A percentile compares a stretch with the other conserved stretches of the same genome.
phyloP scores from a whole-genome alignment of 2,113 vertebrate species.

The Odontophorus gujanensis region DNA sequence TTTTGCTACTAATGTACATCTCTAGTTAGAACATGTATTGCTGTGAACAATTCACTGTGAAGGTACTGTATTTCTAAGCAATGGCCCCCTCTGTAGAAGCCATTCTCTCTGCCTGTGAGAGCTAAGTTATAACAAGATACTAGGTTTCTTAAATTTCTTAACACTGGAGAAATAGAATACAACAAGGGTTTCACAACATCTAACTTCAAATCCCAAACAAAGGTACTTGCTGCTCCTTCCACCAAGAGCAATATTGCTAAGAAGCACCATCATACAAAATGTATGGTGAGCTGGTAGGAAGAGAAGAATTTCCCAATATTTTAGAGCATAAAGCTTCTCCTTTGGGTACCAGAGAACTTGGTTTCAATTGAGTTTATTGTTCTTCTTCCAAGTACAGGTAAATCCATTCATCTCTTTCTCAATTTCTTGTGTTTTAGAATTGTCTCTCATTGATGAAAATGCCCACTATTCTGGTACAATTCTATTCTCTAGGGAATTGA shows the following conservation, averaged over 20 bases:
- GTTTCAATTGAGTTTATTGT: not conserved
- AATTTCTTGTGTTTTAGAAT: not conserved
- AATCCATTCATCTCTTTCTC: not conserved
- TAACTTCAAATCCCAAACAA: not conserved
- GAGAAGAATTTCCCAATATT: not conserved
- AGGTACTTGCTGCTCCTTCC: not conserved
- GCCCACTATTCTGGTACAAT: not conserved
- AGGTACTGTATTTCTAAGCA: not conserved
- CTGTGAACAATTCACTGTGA: too few relatives aligned
- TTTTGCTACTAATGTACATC: too few relatives aligned
- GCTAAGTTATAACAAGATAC: not conserved
- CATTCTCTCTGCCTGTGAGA: too few relatives aligned
- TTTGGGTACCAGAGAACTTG: not conserved
- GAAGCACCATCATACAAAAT: not conserved
- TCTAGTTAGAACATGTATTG: too few relatives aligned
- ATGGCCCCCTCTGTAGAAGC: not conserved
- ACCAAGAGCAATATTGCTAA: not conserved
- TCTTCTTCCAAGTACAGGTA: not conserved
- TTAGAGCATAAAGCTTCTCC: not conserved
- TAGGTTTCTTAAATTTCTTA: not conserved
- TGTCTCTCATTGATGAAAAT: not conserved
- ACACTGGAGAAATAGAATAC: not conserved
- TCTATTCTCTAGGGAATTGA: not conserved
- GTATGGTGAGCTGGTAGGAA: not conserved
- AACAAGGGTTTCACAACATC: too few relatives aligned